These are phyloP conservation scores for Strigamia transsilvanica DNA, from an alignment of 2,888 invertebrate species.

Conservation along the genomic window DNA sequence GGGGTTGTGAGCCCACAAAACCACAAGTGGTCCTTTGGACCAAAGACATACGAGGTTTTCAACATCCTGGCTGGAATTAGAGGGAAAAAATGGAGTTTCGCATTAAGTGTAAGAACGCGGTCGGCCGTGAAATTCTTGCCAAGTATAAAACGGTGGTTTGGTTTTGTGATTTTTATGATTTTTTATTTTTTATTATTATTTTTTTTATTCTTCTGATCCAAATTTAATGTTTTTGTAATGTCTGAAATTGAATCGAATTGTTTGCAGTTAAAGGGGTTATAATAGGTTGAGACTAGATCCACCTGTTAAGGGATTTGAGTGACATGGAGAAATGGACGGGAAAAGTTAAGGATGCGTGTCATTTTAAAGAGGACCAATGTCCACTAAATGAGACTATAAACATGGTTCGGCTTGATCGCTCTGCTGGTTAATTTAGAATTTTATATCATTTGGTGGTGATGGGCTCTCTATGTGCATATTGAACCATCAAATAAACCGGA, in stretches of 20 bases:
- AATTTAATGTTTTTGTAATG: not conserved
- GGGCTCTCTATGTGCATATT: not conserved
- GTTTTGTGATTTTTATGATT: not conserved
- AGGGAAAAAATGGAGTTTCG: conserved; percentile 19
- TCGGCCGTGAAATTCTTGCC: not conserved
- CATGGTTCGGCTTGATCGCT: conserved; percentile 28
- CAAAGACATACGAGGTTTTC: conserved; percentile 26
- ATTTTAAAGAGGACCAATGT: conserved; percentile 30
- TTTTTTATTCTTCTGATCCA: not conserved
- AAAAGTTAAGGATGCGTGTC: conserved; percentile 28
- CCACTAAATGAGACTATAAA: conserved; percentile 29
- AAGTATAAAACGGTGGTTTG: not conserved
- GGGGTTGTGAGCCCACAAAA: conserved; percentile 34
- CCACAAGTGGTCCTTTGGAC: conserved; percentile 38
- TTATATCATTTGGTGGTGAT: conserved; percentile 1
- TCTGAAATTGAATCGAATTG: not conserved
- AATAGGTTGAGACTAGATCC: not conserved
- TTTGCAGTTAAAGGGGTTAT: not conserved
- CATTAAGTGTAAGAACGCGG: not conserved
- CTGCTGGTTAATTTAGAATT: conserved; percentile 24
- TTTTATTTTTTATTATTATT: too few species aligned
- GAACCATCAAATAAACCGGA: conserved; percentile 4
- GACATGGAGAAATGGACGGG: not conserved
- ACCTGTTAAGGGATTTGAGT: conserved; percentile 9
- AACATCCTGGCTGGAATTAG: conserved; percentile 7